Evolutionary conservation across 37 sponge, comb jelly and placozoan species (phyloP).

Genomic region (Axinella damicornis): DNA sequence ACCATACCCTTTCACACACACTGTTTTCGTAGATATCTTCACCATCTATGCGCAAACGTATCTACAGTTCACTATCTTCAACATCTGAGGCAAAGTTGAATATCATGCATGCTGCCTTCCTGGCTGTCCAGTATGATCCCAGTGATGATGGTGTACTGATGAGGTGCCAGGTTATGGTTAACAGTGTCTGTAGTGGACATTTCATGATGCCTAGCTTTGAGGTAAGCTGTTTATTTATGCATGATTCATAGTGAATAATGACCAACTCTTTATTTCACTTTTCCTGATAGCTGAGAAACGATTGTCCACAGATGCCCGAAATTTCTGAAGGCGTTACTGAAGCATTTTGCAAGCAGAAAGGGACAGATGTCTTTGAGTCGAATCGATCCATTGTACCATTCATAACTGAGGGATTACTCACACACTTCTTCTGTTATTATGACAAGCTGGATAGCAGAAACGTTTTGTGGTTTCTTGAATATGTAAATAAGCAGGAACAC

Average conservation of each 20-base stretch:
- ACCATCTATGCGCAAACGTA: too few relatives aligned
- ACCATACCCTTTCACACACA: too few relatives aligned
- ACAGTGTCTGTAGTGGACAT: not conserved
- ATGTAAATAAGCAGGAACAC: constrained; percentile 8
- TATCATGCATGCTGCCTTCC: constrained; percentile 29
- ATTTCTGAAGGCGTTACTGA: not conserved
- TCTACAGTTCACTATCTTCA: not conserved
- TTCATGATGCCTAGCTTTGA: not conserved
- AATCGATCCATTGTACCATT: not conserved
- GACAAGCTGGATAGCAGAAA: not conserved
- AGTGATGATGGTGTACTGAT: not conserved
- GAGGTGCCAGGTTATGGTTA: not conserved
- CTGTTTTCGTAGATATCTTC: too few relatives aligned
- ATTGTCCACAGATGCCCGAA: not conserved
- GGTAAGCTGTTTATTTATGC: not conserved
- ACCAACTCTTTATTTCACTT: too few relatives aligned
- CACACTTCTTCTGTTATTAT: constrained; percentile 26
- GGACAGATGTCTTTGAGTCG: not conserved
- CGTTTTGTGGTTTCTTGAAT: constrained; percentile 28
- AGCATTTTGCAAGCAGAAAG: not conserved
- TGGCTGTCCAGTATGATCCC: not conserved
- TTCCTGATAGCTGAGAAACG: too few relatives aligned
- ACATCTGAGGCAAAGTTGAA: constrained; percentile 1
- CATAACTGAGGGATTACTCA: constrained; percentile 2
- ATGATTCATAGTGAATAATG: not conserved